Evolutionary conservation across 2,113 vertebrate species (phyloP), one percentile per base, ranked within the genome.

Genomic region (Malurus elegans): DNA sequence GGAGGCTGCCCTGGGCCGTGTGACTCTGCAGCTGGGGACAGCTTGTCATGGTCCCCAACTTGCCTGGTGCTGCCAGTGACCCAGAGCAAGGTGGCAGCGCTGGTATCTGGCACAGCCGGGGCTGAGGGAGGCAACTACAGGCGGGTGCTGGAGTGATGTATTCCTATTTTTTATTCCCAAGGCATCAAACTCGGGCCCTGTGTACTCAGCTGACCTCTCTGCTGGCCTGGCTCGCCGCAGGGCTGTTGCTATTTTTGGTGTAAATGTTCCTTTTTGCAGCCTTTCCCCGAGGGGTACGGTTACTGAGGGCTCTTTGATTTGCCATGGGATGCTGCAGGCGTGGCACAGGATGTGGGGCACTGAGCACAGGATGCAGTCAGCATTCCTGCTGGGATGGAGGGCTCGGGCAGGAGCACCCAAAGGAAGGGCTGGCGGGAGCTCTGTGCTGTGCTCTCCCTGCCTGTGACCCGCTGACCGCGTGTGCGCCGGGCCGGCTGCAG

Each of bases 401-500:
- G 32, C 29, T 79, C 0, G 0, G 69, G 19, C 69, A n/a, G 65
- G 38, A 74, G 31, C 60, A 28, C 3, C 29, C 0, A 3, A 10
- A 65, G 51, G 66, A 4, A 32, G 40, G 45, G 62, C 28, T 4
- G 6, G 32, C n/a, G 8, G 66, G 66, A 65, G 57, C 74, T 83
- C 25, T 10, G 40, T 50, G 47, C 45, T 18, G 42, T 54, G 54
- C 48, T 74, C 13, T 2, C 31, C 44, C 42, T 4, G 1, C 7
- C 53, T 76, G 36, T 64, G 54, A 70, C 76, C 90, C 0, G 18
- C 64, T 91, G 91, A 61, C 79, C 7, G 0, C 4, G 3, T 50
- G 47, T 19, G 32, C 4, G 0, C 18, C 0, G 2, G 31, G 34
- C 64, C 65, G 64, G 31, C 56, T 0, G 1, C 29, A 4, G 45